Conservation (phyloP, 2,888 invertebrate species). For the Lamproptera curius region DNA sequence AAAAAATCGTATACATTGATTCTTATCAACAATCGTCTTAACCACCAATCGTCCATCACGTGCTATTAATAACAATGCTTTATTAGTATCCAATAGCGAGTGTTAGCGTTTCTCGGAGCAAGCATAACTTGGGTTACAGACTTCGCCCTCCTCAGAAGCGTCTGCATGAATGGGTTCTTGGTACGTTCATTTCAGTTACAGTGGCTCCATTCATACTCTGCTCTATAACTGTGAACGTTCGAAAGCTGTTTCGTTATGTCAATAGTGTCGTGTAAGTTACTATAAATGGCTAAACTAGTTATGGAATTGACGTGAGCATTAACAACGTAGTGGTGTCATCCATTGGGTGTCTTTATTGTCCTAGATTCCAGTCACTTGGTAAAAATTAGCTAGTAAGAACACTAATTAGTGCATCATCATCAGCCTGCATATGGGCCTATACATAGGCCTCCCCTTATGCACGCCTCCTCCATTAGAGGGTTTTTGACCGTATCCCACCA, state of each 20-base stretch:
- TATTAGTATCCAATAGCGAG: slow-evolving; percentile 15
- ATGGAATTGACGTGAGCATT: background rate
- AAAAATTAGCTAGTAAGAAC: too few species aligned
- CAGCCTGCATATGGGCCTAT: too few species aligned
- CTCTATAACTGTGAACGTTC: slow-evolving; percentile 5
- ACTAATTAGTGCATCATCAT: too few species aligned
- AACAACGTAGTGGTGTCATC: background rate
- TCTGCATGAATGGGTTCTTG: slow-evolving; percentile 35
- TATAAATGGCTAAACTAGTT: background rate
- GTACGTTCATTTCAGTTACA: slow-evolving; percentile 23
- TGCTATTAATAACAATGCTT: background rate
- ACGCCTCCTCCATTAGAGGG: too few species aligned
- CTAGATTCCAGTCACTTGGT: too few species aligned
- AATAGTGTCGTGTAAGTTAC: background rate
- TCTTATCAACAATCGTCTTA: too few species aligned
- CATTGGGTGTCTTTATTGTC: background rate
- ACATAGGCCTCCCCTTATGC: too few species aligned
- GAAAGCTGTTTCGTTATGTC: background rate
- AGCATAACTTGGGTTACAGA: slow-evolving; percentile 35
- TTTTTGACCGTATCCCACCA: too few species aligned
- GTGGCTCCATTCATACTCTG: slow-evolving; percentile 19
- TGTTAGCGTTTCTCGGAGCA: slow-evolving; percentile 17
- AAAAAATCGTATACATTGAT: too few species aligned
- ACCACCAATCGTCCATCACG: too few species aligned
- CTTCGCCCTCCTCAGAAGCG: slow-evolving; percentile 47